Percentiles rank a stretch among this genome's conserved stretches.
These are phyloP conservation scores for Drosophila trichaetosa DNA, from an alignment of 2,888 invertebrate species.

Conservation along the genomic window DNA sequence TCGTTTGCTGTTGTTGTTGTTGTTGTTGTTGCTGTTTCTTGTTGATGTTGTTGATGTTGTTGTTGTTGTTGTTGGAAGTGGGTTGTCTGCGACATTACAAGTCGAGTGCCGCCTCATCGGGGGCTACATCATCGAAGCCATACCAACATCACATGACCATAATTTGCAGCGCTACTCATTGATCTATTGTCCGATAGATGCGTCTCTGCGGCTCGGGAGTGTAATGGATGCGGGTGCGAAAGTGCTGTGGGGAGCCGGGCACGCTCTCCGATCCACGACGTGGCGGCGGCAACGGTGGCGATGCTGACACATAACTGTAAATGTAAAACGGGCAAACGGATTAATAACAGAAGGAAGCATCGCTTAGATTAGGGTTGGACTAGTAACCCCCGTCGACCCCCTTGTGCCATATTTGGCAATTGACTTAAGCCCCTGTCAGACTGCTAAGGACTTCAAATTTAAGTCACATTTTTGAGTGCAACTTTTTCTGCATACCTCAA, in stretches of 20 bases:
- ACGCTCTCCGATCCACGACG: slow-evolving; percentile 89
- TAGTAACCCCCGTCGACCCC: background rate
- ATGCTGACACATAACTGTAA: slow-evolving; percentile 85
- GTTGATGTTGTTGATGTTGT: background rate
- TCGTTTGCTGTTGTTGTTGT: slow-evolving; percentile 48
- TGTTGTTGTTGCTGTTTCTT: slow-evolving; percentile 13
- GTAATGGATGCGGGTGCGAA: slow-evolving; percentile 88
- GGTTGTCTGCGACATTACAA: background rate
- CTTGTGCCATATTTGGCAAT: background rate
- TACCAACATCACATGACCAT: slow-evolving; percentile 86
- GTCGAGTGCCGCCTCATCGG: slow-evolving; percentile 12
- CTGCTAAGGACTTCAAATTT: background rate
- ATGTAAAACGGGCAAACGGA: background rate
- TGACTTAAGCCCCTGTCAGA: background rate
- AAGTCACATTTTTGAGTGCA: background rate
- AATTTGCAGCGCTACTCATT: slow-evolving; percentile 85
- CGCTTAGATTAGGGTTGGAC: background rate
- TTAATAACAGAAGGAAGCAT: background rate
- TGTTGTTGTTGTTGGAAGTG: slow-evolving; percentile 18
- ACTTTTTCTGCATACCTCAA: background rate
- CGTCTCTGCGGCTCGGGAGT: slow-evolving; percentile 87
- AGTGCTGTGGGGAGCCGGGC: slow-evolving; percentile 89
- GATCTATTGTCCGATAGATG: slow-evolving; percentile 86
- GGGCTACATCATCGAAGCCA: slow-evolving; percentile 80
- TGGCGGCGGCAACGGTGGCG: slow-evolving; percentile 85